Conservation (phyloP, 2,888 invertebrate genomes). For the Xylota segnis region DNA sequence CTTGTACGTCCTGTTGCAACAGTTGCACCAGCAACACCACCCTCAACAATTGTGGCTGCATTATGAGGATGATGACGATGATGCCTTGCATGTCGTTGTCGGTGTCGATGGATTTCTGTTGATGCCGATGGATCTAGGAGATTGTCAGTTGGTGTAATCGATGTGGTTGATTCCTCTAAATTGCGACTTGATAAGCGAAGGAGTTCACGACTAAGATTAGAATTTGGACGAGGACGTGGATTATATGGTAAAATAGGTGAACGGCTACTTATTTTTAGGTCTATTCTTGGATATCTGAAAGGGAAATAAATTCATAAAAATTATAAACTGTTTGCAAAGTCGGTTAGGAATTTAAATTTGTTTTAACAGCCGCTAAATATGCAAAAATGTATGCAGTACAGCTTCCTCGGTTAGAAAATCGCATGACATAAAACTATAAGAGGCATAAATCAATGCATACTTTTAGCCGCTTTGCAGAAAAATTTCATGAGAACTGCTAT, state of each 20-base stretch:
- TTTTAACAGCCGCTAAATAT: not conserved
- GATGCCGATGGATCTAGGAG: conserved; percentile 79
- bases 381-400: not conserved
- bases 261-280: conserved; percentile 81
- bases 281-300: conserved; percentile 83
- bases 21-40: conserved; percentile 73
- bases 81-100: conserved; percentile 77
- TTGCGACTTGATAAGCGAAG: conserved; percentile 77
- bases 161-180: conserved; percentile 80
- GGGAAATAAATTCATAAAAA: not conserved
- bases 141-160: conserved; percentile 81
- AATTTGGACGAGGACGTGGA: conserved; percentile 78
- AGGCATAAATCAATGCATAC: conserved; percentile 27
- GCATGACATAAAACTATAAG: not conserved
- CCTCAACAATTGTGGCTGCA: conserved; percentile 74
- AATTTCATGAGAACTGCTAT: not conserved
- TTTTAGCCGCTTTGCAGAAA: not conserved
- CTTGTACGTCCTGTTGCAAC: conserved; percentile 57
- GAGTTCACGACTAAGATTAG: conserved; percentile 78
- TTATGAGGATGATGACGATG: conserved; percentile 78
- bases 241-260: conserved; percentile 77
- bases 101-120: conserved; percentile 76
- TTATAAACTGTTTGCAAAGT: not conserved
- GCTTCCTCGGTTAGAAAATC: not conserved
- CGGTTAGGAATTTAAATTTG: not conserved